These are phyloP conservation scores for Syngnathoides biaculeatus DNA, from an alignment of 2,113 vertebrate species.

Conservation along the genomic window DNA sequence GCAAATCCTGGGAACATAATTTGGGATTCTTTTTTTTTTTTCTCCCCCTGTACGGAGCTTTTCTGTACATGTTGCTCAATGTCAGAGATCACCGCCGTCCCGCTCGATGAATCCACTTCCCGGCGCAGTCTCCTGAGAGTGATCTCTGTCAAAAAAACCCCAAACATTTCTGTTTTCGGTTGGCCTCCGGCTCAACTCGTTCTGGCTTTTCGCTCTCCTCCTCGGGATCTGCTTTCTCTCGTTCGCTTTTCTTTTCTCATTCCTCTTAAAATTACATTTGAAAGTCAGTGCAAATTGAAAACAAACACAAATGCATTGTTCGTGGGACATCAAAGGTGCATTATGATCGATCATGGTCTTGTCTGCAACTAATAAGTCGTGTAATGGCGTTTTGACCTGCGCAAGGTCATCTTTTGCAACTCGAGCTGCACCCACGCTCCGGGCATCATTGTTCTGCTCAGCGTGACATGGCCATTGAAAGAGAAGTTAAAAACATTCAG, in stretches of 20 bases:
- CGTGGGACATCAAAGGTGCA: not conserved
- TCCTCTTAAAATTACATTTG: not conserved
- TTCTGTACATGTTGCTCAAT: slow-evolving; percentile 50
- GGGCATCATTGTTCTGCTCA: too few relatives aligned
- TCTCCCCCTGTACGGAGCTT: slow-evolving; percentile 13
- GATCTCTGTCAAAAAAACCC: slow-evolving; percentile 66
- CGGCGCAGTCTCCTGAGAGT: slow-evolving; percentile 61
- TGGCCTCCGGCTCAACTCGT: slow-evolving; percentile 41
- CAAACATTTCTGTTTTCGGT: slow-evolving; percentile 48
- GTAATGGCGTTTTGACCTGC: too few relatives aligned
- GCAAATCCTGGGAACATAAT: not conserved
- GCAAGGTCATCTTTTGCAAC: too few relatives aligned
- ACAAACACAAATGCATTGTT: not conserved
- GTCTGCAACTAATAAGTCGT: too few relatives aligned
- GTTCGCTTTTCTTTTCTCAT: slow-evolving; percentile 8
- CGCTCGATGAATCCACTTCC: slow-evolving; percentile 59
- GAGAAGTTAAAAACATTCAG: too few relatives aligned
- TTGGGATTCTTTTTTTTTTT: not conserved
- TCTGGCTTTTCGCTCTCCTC: slow-evolving; percentile 11
- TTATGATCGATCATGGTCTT: too few relatives aligned
- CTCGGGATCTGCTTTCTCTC: slow-evolving; percentile 11
- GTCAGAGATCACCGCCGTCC: slow-evolving; percentile 17
- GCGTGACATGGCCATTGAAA: too few relatives aligned
- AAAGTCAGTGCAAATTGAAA: not conserved
- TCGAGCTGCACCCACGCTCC: too few relatives aligned